Evolutionary conservation across 2,113 vertebrate species (phyloP), one percentile per base, ranked within the genome.

Genomic region (Hippocampus comes): DNA sequence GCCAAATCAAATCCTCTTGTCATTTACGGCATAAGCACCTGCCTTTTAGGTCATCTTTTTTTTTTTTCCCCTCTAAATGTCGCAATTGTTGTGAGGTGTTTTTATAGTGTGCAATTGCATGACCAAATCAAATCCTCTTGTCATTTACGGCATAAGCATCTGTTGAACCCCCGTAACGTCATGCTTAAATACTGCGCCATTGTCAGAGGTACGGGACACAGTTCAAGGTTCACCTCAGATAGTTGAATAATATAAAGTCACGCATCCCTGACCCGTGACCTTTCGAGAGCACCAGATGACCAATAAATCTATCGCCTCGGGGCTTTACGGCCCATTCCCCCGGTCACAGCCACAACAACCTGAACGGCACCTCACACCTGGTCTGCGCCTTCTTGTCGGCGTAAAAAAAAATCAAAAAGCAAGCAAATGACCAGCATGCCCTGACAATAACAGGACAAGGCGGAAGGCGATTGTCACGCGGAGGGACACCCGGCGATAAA

Each of bases 351-450:
- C 85, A 80, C 89, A 90, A 85, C 49, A 88, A 92, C 85, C 89
- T 87, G 83, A 93, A 88, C 89, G 86, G 84, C 86, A 90, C 82
- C 91, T 92, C 90, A 93, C 93, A 94, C 93, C 93, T 93, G 93
- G 91, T 89, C 85, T 82, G 83, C 85, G 86, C 84, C 88, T 92
- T 86, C 73, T 87, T 72, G 75, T 56, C 30, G 78, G 82, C 83
- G 73, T 91, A 89, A 92, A 90, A 88, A 77, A 72, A 25, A 18
- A 57, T 76, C 74, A 53, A 70, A 67, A 56, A 79, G 72, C 72
- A 51, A 78, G 72, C 83, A 70, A 23, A 70, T 67, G 80, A 72
- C 81, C 65, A 79, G 86, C 87, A 89, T 75, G 80, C 73, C 87
- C 82, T 73, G 75, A 88, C 85, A 89, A 83, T 80, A 78, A 89